Percentiles rank a stretch among this genome's conserved stretches.
Conservation (phyloP, 2,888 invertebrate species). For the Heteromyza rotundicornis region DNA sequence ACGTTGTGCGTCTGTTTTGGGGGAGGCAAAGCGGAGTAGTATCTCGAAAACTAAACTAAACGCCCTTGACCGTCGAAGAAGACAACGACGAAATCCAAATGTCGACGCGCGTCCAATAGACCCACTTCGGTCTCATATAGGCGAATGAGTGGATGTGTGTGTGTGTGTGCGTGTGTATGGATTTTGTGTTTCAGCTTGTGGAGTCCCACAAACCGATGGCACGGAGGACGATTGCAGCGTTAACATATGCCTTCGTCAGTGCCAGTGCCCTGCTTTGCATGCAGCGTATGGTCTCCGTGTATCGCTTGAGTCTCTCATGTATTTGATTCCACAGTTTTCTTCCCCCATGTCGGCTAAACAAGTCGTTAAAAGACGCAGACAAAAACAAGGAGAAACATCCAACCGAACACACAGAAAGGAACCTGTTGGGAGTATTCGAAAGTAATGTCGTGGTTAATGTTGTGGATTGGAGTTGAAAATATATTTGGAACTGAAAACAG, state of each 20-base stretch:
- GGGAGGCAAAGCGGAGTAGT: neutral
- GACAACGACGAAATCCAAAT: neutral
- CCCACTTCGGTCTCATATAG: neutral
- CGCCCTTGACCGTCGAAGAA: constrained; percentile 14
- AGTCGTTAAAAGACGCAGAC: constrained; percentile 11
- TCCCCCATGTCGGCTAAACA: constrained; percentile 5
- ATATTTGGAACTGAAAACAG: neutral
- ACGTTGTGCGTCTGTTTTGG: too few species aligned
- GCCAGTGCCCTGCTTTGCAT: constrained; percentile 19
- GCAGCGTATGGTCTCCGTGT: neutral
- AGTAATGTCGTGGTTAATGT: neutral
- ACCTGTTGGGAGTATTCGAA: neutral
- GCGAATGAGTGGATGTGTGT: neutral
- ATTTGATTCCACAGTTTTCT: neutral
- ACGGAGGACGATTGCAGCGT: neutral
- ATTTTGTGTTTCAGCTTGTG: neutral
- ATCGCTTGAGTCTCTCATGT: neutral
- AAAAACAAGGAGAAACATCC: constrained; percentile 1
- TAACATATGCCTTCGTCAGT: neutral
- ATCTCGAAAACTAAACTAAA: neutral
- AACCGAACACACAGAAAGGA: neutral
- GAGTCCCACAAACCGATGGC: neutral
- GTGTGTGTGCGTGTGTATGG: neutral
- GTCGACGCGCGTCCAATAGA: constrained; percentile 6
- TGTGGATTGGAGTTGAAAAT: neutral